Evolutionary conservation across 2,113 vertebrate species (phyloP).

Genomic region (Martes martes): DNA sequence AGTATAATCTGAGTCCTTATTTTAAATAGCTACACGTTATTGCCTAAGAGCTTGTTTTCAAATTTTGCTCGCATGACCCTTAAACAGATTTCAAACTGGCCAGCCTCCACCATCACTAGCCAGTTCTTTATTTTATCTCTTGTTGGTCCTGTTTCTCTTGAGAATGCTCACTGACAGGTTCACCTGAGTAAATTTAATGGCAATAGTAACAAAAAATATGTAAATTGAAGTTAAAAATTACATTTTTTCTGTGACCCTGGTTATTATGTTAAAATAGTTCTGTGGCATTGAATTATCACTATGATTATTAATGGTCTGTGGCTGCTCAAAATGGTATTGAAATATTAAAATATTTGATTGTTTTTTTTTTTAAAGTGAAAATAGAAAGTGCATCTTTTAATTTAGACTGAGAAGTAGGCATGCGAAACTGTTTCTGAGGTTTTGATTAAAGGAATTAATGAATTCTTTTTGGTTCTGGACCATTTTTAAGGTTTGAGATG

Average conservation of each 20-base stretch:
- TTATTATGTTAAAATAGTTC: constrained; percentile 19
- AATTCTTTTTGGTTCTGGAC: not conserved
- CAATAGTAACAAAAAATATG: not conserved
- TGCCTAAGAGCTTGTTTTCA: not conserved
- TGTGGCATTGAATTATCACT: not conserved
- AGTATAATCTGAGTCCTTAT: not conserved
- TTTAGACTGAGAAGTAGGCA: not conserved
- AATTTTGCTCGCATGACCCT: not conserved
- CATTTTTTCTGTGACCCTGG: not conserved
- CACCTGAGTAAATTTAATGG: not conserved
- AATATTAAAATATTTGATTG: not conserved
- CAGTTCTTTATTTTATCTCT: not conserved
- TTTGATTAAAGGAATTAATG: not conserved
- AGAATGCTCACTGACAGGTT: not conserved
- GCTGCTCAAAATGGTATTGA: not conserved
- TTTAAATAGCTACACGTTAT: not conserved
- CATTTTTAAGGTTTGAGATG: not conserved
- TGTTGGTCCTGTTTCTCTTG: not conserved
- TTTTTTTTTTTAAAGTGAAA: not conserved
- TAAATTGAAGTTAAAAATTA: not conserved
- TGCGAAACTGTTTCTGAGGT: not conserved
- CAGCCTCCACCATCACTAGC: not conserved
- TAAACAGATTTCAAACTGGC: not conserved
- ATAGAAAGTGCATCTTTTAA: not conserved
- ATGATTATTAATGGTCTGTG: not conserved